phyloP scores from a whole-genome alignment of 2,797 vertebrate species.

The Sarcophilus harrisii region DNA sequence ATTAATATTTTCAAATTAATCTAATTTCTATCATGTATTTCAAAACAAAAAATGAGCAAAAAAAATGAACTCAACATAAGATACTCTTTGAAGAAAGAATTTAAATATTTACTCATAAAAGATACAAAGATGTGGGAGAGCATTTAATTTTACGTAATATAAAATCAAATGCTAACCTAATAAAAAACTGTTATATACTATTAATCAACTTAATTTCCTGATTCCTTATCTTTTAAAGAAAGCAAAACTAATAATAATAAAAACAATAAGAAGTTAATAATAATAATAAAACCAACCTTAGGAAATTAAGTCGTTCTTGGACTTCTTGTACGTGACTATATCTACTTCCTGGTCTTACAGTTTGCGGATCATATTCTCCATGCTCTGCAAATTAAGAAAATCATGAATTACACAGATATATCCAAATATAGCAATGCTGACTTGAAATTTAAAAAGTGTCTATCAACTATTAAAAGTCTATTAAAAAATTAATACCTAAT shows the following conservation, averaged over 20 bases:
- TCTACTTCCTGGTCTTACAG: constrained; percentile 96
- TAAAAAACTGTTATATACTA: constrained; percentile 12
- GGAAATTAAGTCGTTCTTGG: constrained; percentile 97
- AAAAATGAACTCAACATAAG: too few relatives aligned
- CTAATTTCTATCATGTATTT: background rate
- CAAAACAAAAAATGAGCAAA: background rate
- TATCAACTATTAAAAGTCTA: background rate
- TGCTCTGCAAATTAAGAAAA: constrained; percentile 89
- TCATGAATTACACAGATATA: constrained; percentile 45
- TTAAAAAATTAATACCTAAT: background rate
- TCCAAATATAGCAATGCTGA: constrained; percentile 12
- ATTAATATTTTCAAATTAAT: background rate
- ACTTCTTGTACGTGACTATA: constrained; percentile 99
- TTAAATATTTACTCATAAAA: background rate
- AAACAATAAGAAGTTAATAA: too few relatives aligned
- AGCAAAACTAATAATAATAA: constrained; percentile 2
- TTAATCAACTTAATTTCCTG: background rate
- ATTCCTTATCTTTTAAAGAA: constrained; percentile 42
- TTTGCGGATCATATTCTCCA: constrained; percentile 98
- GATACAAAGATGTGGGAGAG: background rate
- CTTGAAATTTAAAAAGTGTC: constrained; percentile 7
- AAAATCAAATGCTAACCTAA: constrained; percentile 19
- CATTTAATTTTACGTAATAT: constrained; percentile 22
- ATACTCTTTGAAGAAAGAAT: background rate
- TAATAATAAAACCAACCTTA: constrained; percentile 88